phyloP scores from a whole-genome alignment of 2,113 vertebrate genomes.

The Hypomesus transpacificus region DNA sequence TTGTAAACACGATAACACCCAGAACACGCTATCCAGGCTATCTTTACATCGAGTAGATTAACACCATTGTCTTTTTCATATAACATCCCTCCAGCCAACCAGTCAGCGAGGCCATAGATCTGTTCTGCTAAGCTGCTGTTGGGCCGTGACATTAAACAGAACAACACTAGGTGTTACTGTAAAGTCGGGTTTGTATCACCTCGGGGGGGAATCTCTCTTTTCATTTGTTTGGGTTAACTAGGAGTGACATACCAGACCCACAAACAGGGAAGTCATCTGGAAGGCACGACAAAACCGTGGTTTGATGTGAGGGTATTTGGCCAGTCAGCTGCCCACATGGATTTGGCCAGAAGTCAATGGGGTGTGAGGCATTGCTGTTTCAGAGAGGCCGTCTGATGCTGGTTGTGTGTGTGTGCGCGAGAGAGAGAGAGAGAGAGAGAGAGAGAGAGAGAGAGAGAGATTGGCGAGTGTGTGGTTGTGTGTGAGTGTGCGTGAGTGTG shows the following conservation, averaged over 20 bases:
- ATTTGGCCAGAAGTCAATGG: conserved; percentile 35
- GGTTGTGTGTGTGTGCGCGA: conserved; percentile 2
- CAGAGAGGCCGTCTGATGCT: conserved; percentile 3
- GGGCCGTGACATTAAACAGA: neutral
- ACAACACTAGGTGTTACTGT: neutral
- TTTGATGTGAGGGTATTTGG: conserved; percentile 19
- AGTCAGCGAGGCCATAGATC: neutral
- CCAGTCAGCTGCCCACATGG: conserved; percentile 40
- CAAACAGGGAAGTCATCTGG: conserved; percentile 19
- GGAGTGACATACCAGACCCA: conserved; percentile 18
- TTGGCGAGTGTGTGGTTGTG: too few species aligned
- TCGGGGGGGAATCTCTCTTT: neutral
- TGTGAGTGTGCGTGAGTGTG: neutral
- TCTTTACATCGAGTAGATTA: neutral
- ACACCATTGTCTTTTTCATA: neutral
- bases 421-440: too few species aligned
- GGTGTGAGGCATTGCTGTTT: conserved; percentile 27
- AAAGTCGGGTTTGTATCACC: neutral
- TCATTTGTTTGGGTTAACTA: conserved; percentile 16
- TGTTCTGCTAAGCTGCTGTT: neutral
- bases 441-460: too few species aligned
- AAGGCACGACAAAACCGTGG: conserved; percentile 39
- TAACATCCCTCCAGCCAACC: neutral
- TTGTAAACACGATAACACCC: neutral
- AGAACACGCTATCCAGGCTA: neutral